phyloP scores from a whole-genome alignment of 2,888 invertebrate genomes.

The Cloeon dipterum region DNA sequence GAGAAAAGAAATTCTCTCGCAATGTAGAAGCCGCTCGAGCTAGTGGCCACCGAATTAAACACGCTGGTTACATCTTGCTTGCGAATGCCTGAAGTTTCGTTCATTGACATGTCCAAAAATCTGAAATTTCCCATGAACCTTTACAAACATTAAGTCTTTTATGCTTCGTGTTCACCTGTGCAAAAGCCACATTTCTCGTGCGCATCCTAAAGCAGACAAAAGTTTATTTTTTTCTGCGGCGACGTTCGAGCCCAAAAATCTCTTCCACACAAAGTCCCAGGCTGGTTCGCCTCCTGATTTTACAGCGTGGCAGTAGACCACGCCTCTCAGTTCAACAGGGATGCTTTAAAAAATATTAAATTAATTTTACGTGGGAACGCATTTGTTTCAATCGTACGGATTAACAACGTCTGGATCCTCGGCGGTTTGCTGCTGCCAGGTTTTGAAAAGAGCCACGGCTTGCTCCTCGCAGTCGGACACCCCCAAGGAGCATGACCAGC shows the following conservation, averaged over 20 bases:
- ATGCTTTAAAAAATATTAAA: too few species aligned
- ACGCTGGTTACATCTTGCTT: constrained; percentile 41
- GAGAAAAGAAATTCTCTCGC: constrained; percentile 45
- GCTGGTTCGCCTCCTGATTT: constrained; percentile 58
- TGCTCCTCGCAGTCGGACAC: constrained; percentile 43
- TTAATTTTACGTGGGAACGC: too few species aligned
- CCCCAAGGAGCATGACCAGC: constrained; percentile 53
- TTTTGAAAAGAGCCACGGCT: constrained; percentile 30
- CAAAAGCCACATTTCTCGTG: constrained; percentile 59
- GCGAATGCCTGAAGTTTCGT: constrained; percentile 35
- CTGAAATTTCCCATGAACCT: too few species aligned
- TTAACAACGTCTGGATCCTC: constrained; percentile 29
- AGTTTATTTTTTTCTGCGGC: constrained; percentile 52
- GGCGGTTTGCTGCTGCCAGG: constrained; percentile 30
- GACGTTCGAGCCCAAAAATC: constrained; percentile 48
- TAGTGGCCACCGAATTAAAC: constrained; percentile 34
- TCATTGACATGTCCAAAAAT: constrained; percentile 39
- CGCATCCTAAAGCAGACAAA: constrained; percentile 57
- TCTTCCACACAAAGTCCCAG: constrained; percentile 74
- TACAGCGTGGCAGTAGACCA: constrained; percentile 73
- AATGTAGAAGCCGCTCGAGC: constrained; percentile 41
- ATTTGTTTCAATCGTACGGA: too few species aligned
- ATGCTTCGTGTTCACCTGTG: too few species aligned
- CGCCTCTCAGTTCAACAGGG: constrained; percentile 35
- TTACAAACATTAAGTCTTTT: too few species aligned